Percentiles rank a stretch among this genome's conserved stretches.
Evolutionary conservation across 2,797 vertebrate genomes (phyloP).

Genomic region (Syngnathus acus): DNA sequence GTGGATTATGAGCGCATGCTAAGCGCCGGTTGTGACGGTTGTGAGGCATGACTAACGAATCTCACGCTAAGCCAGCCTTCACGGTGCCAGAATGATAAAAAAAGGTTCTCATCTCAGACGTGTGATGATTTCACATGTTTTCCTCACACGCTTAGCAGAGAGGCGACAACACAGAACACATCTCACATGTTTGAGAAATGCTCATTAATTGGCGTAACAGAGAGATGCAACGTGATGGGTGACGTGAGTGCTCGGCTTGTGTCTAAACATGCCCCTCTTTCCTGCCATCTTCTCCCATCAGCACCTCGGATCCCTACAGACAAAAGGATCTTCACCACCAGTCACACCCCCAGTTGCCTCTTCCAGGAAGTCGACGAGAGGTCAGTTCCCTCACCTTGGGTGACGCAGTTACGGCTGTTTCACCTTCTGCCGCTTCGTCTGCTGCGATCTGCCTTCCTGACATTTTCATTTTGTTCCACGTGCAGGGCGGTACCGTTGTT

Average conservation of each 20-base stretch:
- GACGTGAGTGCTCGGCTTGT: not conserved
- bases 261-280: not conserved
- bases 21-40: not conserved
- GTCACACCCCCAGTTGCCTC: conserved; percentile 87
- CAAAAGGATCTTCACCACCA: conserved; percentile 93
- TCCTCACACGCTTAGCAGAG: not conserved
- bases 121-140: not conserved
- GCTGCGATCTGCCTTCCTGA: not conserved
- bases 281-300: conserved; percentile 34
- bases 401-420: not conserved
- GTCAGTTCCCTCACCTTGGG: conserved; percentile 52
- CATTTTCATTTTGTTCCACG: not conserved
- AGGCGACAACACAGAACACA: not conserved
- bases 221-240: not conserved
- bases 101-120: not conserved
- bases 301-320: conserved; percentile 86
- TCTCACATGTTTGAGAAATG: not conserved
- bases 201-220: not conserved
- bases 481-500: conserved; percentile 79
- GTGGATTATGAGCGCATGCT: not conserved
- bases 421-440: not conserved
- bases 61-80: conserved; percentile 11
- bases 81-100: not conserved
- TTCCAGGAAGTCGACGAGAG: conserved; percentile 93
- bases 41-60: conserved; percentile 8